These are phyloP conservation scores for Mastomys coucha DNA, from an alignment of 2,113 vertebrate genomes.

Conservation along the genomic window DNA sequence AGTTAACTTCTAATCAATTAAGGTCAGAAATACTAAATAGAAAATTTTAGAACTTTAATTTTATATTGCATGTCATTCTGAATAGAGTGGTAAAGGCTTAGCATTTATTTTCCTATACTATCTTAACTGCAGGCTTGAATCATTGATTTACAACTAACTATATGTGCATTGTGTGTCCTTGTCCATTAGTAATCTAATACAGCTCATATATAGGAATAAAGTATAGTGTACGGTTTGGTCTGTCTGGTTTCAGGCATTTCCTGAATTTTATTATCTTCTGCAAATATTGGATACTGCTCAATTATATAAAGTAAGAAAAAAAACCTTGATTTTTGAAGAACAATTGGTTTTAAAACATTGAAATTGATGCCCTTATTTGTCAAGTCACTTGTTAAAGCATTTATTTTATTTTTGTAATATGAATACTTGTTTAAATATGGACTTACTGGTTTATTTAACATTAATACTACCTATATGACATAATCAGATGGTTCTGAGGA, in stretches of 20 bases:
- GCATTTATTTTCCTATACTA: fast-evolving
- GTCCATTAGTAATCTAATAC: background rate
- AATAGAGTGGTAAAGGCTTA: background rate
- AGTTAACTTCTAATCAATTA: background rate
- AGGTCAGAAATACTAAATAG: background rate
- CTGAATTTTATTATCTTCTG: background rate
- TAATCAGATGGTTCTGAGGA: background rate
- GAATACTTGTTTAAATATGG: background rate
- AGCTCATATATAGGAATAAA: background rate
- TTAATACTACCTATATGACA: background rate
- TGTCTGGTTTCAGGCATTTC: too few relatives aligned
- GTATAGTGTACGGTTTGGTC: too few relatives aligned
- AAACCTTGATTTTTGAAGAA: background rate
- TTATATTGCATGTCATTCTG: background rate
- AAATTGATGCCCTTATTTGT: background rate
- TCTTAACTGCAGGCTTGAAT: background rate
- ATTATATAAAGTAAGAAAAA: background rate
- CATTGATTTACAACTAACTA: background rate
- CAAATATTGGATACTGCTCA: background rate
- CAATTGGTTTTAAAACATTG: background rate
- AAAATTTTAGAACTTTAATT: background rate
- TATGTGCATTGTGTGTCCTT: background rate
- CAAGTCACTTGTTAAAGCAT: background rate
- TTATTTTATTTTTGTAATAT: background rate
- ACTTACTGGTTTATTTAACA: background rate